Evolutionary conservation across 2,888 invertebrate species (phyloP).

Genomic region (Nysson spinosus): DNA sequence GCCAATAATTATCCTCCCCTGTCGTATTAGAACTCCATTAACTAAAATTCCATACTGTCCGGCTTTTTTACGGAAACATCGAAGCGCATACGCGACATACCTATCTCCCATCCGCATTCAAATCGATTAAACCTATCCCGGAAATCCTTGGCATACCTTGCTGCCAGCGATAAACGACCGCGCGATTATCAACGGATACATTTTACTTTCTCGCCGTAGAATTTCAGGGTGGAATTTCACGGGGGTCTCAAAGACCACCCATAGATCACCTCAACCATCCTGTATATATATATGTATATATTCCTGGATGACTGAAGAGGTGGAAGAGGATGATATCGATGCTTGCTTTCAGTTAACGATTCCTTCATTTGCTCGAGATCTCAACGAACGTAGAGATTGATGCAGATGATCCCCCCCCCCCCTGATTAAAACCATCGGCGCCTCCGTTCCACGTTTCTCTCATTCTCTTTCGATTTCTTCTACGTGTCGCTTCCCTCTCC

Average conservation of each 20-base stretch:
- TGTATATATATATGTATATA: no score
- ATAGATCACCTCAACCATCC: constrained; percentile 21
- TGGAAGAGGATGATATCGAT: constrained; percentile 2
- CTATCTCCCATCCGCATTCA: constrained; percentile 10
- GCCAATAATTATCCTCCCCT: no score
- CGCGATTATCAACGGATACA: constrained; percentile 31
- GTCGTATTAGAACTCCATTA: no score
- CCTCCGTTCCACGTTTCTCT: constrained; percentile 22
- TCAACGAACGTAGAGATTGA: constrained; percentile 42
- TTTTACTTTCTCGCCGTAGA: constrained; percentile 36
- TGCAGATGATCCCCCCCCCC: constrained; percentile 50
- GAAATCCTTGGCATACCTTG: constrained; percentile 40
- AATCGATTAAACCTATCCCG: constrained; percentile 40
- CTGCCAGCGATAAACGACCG: constrained; percentile 32
- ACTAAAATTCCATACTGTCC: constrained; percentile 3
- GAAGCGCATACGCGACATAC: not conserved
- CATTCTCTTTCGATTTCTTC: constrained; percentile 39
- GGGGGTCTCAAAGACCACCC: constrained; percentile 21
- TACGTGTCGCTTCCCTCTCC: constrained; percentile 2
- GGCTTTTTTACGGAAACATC: not conserved
- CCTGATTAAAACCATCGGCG: constrained; percentile 64
- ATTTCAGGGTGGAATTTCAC: constrained; percentile 29
- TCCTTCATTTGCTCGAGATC: constrained; percentile 37
- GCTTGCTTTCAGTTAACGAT: constrained; percentile 32
- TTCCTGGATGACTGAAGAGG: not conserved